phyloP scores from a whole-genome alignment of 2,888 invertebrate species.

The Sussaba pulchella region DNA sequence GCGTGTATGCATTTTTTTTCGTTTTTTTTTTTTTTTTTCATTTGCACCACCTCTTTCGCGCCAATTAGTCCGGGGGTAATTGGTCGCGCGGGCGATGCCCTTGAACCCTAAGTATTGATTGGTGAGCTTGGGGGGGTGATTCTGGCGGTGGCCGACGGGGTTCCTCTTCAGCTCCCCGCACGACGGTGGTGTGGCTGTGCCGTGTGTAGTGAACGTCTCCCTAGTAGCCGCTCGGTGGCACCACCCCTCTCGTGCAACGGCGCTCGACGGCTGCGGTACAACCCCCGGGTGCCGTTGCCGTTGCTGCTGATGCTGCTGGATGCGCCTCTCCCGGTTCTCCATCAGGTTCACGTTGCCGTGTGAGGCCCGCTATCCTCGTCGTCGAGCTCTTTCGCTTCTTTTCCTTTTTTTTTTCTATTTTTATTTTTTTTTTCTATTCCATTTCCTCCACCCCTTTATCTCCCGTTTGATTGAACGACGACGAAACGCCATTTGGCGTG shows the following conservation, averaged over 20 bases:
- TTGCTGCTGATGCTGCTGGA: conserved; percentile 43
- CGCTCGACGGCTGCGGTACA: conserved; percentile 61
- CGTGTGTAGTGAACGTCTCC: conserved; percentile 33
- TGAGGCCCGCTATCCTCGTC: conserved; percentile 65
- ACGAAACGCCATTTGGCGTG: conserved; percentile 55
- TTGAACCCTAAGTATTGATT: conserved; percentile 84
- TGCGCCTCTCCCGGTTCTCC: conserved; percentile 49
- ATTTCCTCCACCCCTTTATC: conserved; percentile 61
- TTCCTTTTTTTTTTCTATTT: no score
- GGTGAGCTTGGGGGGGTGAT: conserved; percentile 80
- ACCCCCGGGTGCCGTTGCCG: conserved; percentile 69
- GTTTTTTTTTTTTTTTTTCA: not conserved
- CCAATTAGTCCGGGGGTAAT: conserved; percentile 83
- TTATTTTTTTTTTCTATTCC: conserved; percentile 48
- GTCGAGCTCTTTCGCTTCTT: conserved; percentile 14
- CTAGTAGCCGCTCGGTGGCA: conserved; percentile 40
- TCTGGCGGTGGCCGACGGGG: conserved; percentile 76
- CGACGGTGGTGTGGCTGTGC: conserved; percentile 47
- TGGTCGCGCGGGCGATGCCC: conserved; percentile 84
- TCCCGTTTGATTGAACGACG: conserved; percentile 61
- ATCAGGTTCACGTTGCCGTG: conserved; percentile 37
- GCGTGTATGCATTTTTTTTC: conserved; percentile 6
- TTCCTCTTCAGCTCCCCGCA: conserved; percentile 75
- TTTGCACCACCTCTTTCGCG: conserved; percentile 56
- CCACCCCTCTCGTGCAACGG: conserved; percentile 61